phyloP scores from a whole-genome alignment of 2,888 invertebrate species.

The Standfussiana lucernea region DNA sequence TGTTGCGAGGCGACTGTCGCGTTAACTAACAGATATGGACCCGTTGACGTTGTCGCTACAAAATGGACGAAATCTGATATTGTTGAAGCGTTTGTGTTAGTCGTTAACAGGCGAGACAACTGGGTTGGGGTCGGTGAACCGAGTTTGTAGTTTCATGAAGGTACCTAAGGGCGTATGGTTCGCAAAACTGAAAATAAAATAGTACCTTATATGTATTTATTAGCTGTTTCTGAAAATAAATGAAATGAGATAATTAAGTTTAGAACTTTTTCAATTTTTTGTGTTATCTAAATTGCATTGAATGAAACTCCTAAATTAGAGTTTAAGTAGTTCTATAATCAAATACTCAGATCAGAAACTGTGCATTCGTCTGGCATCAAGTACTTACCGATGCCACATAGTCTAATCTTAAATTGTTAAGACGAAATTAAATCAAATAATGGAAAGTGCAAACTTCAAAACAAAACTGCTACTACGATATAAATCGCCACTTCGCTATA shows the following conservation, averaged over 20 bases:
- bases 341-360: neutral
- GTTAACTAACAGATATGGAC: slow-evolving; percentile 53
- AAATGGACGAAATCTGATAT: slow-evolving; percentile 54
- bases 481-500: neutral
- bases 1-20: slow-evolving; percentile 58
- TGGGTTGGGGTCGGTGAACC: slow-evolving; percentile 19
- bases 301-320: neutral
- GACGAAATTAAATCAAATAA: neutral
- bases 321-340: too few relatives aligned
- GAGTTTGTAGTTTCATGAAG: slow-evolving; percentile 3
- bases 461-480: neutral
- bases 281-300: neutral
- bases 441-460: neutral
- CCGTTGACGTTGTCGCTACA: slow-evolving; percentile 26
- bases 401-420: neutral
- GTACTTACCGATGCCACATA: neutral
- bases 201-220: neutral
- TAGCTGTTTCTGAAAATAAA: neutral
- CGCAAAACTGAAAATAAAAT: neutral
- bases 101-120: slow-evolving; percentile 27
- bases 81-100: slow-evolving; percentile 37
- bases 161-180: neutral
- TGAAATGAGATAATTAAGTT: neutral
- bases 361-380: neutral
- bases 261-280: neutral